A percentile compares a stretch with the other conserved stretches of the same genome.
These are phyloP conservation scores for Cyrtodaria siliqua DNA, from an alignment of 2,888 invertebrate genomes.

Conservation along the genomic window DNA sequence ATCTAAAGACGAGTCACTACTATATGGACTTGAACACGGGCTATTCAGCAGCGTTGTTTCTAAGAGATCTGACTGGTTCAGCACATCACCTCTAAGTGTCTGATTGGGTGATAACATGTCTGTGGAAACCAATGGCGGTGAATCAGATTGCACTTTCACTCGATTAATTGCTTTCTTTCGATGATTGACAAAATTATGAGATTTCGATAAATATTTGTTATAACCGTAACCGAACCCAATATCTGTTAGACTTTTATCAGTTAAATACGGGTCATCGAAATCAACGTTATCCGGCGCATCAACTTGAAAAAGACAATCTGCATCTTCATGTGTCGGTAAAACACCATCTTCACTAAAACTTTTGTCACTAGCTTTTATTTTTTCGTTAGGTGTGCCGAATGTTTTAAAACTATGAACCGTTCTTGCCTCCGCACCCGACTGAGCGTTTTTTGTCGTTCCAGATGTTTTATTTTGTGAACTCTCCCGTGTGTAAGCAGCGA, in stretches of 20 bases:
- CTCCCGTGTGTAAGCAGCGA: constrained; percentile 64
- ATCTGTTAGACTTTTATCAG: constrained; percentile 72
- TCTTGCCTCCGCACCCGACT: constrained; percentile 17
- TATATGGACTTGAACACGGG: constrained; percentile 44
- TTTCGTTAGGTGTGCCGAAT: constrained; percentile 3
- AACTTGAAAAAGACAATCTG: constrained; percentile 81
- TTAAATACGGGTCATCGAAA: constrained; percentile 68
- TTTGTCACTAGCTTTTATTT: constrained; percentile 68
- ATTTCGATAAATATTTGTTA: constrained; percentile 66
- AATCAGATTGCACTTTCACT: constrained; percentile 24
- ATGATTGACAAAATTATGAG: constrained; percentile 59
- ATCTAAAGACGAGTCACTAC: constrained; percentile 57
- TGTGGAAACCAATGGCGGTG: constrained; percentile 52
- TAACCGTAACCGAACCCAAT: constrained; percentile 71
- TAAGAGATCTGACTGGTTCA: constrained; percentile 35
- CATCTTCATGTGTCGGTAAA: constrained; percentile 79
- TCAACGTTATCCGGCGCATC: constrained; percentile 61
- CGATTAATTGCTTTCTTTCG: too few relatives aligned
- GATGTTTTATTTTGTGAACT: constrained; percentile 32
- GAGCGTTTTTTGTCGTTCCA: constrained; percentile 8
- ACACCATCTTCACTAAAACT: constrained; percentile 82
- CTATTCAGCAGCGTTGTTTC: constrained; percentile 46
- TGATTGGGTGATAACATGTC: constrained; percentile 62
- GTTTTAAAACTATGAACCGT: constrained; percentile 12
- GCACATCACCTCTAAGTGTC: constrained; percentile 40